These are phyloP conservation scores for Xestoiulus laeticollis DNA, from an alignment of 2,888 invertebrate genomes.

Conservation along the genomic window DNA sequence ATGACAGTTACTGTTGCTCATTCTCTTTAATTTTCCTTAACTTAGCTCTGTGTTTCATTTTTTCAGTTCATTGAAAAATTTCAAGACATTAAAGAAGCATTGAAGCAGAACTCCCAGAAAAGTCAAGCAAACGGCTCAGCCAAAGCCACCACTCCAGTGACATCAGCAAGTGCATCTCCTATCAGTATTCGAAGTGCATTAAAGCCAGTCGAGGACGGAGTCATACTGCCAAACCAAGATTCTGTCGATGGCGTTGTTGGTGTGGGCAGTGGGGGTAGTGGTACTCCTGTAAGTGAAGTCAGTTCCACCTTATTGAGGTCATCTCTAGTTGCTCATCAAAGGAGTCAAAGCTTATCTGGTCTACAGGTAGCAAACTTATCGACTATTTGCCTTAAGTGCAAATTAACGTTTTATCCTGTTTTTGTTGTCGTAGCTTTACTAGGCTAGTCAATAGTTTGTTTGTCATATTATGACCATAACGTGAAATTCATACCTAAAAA, in stretches of 20 bases:
- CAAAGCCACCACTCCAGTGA: constrained; percentile 71
- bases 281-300: constrained; percentile 55
- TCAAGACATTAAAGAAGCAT: constrained; percentile 96
- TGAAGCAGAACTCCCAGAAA: constrained; percentile 66
- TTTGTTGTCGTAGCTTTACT: not conserved
- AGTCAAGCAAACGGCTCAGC: constrained; percentile 58
- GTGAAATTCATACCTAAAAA: not conserved
- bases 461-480: not conserved
- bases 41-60: constrained; percentile 40
- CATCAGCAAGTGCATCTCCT: constrained; percentile 88
- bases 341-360: constrained; percentile 66
- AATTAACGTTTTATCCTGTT: not conserved
- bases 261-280: constrained; percentile 55
- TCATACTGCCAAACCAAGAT: constrained; percentile 67
- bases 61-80: constrained; percentile 95
- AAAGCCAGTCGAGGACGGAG: constrained; percentile 53
- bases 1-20: not conserved
- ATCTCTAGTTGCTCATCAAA: constrained; percentile 63
- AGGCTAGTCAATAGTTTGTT: not conserved
- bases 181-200: constrained; percentile 71
- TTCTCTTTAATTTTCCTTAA: not conserved
- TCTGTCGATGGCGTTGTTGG: constrained; percentile 68
- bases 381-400: not conserved
- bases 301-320: constrained; percentile 55
- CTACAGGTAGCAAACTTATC: constrained; percentile 59